Base-by-base conservation (phyloP, 2,113 vertebrate genomes). In the Rhinopomastus cyanomelas region DNA sequence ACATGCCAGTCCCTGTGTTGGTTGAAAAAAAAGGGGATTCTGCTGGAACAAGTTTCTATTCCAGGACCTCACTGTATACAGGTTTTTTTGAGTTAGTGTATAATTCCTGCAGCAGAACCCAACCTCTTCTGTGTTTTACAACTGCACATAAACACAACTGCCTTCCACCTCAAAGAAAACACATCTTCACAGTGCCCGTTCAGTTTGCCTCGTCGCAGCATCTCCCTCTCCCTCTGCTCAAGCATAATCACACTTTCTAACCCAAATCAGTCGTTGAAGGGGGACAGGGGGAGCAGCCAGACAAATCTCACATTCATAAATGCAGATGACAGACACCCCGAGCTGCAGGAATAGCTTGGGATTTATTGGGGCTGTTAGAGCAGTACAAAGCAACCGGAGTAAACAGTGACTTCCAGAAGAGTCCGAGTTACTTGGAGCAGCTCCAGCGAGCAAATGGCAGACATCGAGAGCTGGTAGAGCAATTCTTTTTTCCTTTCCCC, bases 41-140 rank as follows among this genome's bases (percentile, higher is more conserved):
- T 94, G 78, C 61, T 88, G 88, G 93, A 96, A 94, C 93, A 89
- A 85, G 94, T 95, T 96, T 96, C 92, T 96, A 79, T 95, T 96
- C 94, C 91, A 92, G 93, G 87, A 78, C 73, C 80, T 81, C 59
- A 82, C 67, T 96, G 91, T 93, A 85, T 94, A 95, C 89, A 95
- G 39, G 39, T 42, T 42, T 42, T 95, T 92, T 95, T 90, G 89
- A 92, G 67, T 95, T 91, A 93, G 90, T 95, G 34, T 95, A 92
- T 94, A 95, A 96, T 96, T 94, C 86, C 76, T 86, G 85, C 78
- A 90, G 79, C 91, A 94, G 93, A 89, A 94, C 89, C 95, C 93
- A 94, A 95, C 94, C 91, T 95, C 85, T 94, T 94, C 95, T 92
- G 94, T 95, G 92, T 95, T 96, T 96, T 95, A 96, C 92, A 95